These are phyloP conservation scores for Squalus acanthias DNA, from an alignment of 2,797 vertebrate species.

Conservation along the genomic window DNA sequence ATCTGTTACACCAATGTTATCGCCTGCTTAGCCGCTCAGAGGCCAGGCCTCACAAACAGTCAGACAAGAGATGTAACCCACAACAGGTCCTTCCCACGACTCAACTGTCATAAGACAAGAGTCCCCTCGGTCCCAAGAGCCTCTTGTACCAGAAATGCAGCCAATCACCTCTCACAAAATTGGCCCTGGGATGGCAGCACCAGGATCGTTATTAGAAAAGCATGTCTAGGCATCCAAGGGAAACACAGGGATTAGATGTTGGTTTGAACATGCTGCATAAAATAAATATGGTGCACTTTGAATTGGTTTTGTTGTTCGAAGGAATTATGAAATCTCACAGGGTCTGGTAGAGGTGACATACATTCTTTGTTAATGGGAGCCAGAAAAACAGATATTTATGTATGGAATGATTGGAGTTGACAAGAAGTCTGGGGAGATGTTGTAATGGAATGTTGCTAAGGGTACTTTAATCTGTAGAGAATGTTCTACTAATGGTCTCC, in stretches of 20 bases:
- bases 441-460: slow-evolving; percentile 4
- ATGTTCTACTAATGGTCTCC: not conserved
- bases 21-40: not conserved
- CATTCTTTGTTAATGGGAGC: not conserved
- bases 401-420: slow-evolving; percentile 9
- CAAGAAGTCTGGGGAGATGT: not conserved
- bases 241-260: not conserved
- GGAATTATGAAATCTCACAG: not conserved
- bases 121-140: not conserved
- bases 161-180: not conserved
- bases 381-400: not conserved
- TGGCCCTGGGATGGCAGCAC: not conserved
- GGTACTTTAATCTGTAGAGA: not conserved
- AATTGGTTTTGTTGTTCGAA: not conserved
- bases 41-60: not conserved
- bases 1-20: not conserved
- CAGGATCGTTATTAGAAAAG: not conserved
- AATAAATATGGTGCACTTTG: not conserved
- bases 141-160: not conserved
- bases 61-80: not conserved
- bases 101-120: not conserved
- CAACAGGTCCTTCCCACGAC: not conserved
- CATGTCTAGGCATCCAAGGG: not conserved
- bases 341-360: not conserved
- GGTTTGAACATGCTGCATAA: not conserved